phyloP scores from a whole-genome alignment of 2,888 invertebrate genomes.

The Desoria tigrina region DNA sequence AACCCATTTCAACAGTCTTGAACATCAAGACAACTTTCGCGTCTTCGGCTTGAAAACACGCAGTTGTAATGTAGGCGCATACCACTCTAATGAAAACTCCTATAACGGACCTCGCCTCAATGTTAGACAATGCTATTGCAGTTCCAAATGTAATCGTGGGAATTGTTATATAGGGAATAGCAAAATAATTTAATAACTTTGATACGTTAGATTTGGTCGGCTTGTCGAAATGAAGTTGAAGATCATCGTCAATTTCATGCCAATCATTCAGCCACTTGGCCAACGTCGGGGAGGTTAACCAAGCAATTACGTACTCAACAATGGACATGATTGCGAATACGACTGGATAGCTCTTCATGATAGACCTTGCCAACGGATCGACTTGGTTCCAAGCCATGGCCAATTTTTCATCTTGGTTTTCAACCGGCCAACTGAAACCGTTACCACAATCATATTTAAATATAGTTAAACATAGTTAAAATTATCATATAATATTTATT shows the following conservation, averaged over 20 bases:
- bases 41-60: neutral
- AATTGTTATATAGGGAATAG: neutral
- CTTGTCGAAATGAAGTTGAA: neutral
- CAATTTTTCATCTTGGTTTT: too few relatives aligned
- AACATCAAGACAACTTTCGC: neutral
- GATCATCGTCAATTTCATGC: neutral
- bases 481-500: too few relatives aligned
- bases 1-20: neutral
- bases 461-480: too few relatives aligned
- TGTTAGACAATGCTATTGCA: neutral
- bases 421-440: too few relatives aligned
- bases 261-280: neutral
- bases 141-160: neutral
- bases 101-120: neutral
- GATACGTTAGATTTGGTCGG: neutral
- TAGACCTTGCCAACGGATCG: too few relatives aligned
- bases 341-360: neutral
- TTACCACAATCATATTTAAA: too few relatives aligned
- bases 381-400: too few relatives aligned
- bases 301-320: constrained; percentile 1
- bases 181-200: neutral
- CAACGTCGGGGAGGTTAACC: neutral
- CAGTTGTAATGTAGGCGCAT: too few relatives aligned
- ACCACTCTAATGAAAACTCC: too few relatives aligned
- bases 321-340: neutral